phyloP scores from a whole-genome alignment of 2,888 invertebrate genomes.

The Tortricodes alternella region DNA sequence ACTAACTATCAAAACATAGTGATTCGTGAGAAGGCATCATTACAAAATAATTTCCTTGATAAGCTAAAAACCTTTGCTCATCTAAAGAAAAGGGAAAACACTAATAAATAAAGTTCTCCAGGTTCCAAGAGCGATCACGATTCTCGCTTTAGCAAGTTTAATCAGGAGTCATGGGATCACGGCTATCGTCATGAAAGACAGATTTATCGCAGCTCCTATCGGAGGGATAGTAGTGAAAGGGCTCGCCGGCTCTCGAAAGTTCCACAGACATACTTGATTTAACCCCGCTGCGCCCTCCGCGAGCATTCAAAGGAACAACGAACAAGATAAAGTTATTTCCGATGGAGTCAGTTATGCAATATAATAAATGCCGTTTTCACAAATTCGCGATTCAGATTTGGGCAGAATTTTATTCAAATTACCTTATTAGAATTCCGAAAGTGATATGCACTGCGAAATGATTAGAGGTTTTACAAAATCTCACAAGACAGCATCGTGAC shows the following conservation, averaged over 20 bases:
- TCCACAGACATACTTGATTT: conserved; percentile 29
- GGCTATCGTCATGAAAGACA: conserved; percentile 38
- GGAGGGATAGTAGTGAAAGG: conserved; percentile 65
- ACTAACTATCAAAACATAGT: too few species aligned
- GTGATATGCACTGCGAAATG: conserved; percentile 6
- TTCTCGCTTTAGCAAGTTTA: conserved; percentile 30
- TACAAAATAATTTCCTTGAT: too few species aligned
- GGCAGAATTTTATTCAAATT: conserved; percentile 10
- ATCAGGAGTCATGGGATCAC: conserved; percentile 33
- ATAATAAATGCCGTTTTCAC: not conserved
- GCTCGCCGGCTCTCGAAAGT: conserved; percentile 59
- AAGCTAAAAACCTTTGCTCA: not conserved
- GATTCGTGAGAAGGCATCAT: too few species aligned
- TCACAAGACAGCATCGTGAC: conserved; percentile 6
- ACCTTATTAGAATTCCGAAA: conserved; percentile 11
- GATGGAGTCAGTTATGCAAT: conserved; percentile 2
- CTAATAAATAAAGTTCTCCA: conserved; percentile 2
- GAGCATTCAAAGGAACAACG: conserved; percentile 1
- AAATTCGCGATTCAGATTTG: conserved; percentile 8
- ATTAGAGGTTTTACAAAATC: conserved; percentile 17
- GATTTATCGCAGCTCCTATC: conserved; percentile 40
- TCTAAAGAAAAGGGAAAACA: conserved; percentile 13
- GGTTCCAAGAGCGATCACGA: conserved; percentile 30
- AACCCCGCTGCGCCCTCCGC: conserved; percentile 17
- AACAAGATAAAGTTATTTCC: conserved; percentile 1